Base-by-base conservation (phyloP, 2,888 invertebrate species). In the Erynnis tages region DNA sequence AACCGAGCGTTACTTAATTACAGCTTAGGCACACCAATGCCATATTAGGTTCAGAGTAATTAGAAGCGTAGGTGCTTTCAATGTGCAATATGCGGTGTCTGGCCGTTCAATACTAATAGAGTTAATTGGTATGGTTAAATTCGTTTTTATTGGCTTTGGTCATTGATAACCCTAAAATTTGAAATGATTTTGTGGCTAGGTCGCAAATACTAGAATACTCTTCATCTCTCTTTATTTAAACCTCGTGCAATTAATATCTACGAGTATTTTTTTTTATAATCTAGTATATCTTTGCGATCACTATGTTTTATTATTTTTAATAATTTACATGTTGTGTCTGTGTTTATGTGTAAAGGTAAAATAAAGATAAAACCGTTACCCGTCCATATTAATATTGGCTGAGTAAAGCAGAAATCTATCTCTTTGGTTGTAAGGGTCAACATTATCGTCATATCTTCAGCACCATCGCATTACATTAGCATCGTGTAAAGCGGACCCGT, bases 401-500 rank as follows among this genome's bases (percentile, higher is more conserved):
- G 14, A 29, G 43, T 43, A 43, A 19, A 17, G 8, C 11, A 16
- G 43, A 30, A 19, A 47, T 11, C 5, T 62, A 65, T 43, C 69
- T 37, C 11, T 17, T 17, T 23, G 37, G 19, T 4, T 17, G 11
- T 14, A 17, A 21, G 38, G 29, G 38, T 19, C 21, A 37, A 30
- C 38, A 30, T 38, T 29, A 48, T 30, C 19, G 44, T 32, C 34
- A 37, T 40, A 48, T 48, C 48, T 21, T 21, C 21, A 21, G 37
- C 19, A 37, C 19, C 38, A 38, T 48, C 44, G 35, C 35, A 35
- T 35, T 37, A 37, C 37, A 37, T 37, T 37, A 37, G n/a, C n/a
- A n/a, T n/a, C n/a, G n/a, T n/a, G n/a, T n/a, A n/a, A n/a, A n/a
- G n/a, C n/a, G n/a, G n/a, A n/a, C n/a, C n/a, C n/a, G n/a, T n/a